Conservation (phyloP, 2,888 invertebrate species). For the Apotomis capreana region DNA sequence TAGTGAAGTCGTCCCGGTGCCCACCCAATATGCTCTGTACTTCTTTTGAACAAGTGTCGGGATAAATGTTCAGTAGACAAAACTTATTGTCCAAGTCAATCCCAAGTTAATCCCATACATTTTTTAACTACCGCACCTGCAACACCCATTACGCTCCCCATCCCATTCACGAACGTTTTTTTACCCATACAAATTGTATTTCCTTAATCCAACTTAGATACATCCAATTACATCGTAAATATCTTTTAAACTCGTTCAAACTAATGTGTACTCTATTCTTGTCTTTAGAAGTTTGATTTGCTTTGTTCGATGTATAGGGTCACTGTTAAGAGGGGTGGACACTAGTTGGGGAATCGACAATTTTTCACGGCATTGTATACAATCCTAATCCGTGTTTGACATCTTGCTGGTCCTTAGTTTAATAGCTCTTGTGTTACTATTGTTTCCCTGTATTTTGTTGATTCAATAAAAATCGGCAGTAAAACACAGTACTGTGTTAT, state of each 20-base stretch:
- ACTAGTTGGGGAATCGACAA: conserved; percentile 69
- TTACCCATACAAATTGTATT: conserved; percentile 80
- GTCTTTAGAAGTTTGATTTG: conserved; percentile 48
- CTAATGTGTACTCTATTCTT: conserved; percentile 43
- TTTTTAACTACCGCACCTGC: conserved; percentile 72
- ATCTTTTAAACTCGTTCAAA: conserved; percentile 46
- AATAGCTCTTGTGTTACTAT: conserved; percentile 67
- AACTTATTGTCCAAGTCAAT: conserved; percentile 31
- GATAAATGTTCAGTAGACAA: conserved; percentile 14
- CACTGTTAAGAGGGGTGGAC: conserved; percentile 62
- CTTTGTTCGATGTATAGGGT: conserved; percentile 45
- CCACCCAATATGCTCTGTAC: too few species aligned
- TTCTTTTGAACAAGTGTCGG: not conserved
- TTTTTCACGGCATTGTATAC: conserved; percentile 78
- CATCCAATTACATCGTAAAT: conserved; percentile 79
- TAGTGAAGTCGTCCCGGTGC: too few species aligned
- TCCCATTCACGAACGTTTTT: conserved; percentile 63
- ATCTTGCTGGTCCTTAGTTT: conserved; percentile 72
- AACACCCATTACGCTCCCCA: conserved; percentile 63
- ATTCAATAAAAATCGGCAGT: conserved; percentile 48
- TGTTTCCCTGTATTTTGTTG: conserved; percentile 60
- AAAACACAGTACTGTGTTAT: conserved; percentile 44
- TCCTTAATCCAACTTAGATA: conserved; percentile 80
- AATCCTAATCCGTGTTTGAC: conserved; percentile 80
- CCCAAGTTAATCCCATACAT: conserved; percentile 61